Percentiles rank a stretch among this genome's conserved stretches.
Evolutionary conservation across 1,140 invertebrate genomes (phyloP).

Genomic region (Heterodera schachtii): DNA sequence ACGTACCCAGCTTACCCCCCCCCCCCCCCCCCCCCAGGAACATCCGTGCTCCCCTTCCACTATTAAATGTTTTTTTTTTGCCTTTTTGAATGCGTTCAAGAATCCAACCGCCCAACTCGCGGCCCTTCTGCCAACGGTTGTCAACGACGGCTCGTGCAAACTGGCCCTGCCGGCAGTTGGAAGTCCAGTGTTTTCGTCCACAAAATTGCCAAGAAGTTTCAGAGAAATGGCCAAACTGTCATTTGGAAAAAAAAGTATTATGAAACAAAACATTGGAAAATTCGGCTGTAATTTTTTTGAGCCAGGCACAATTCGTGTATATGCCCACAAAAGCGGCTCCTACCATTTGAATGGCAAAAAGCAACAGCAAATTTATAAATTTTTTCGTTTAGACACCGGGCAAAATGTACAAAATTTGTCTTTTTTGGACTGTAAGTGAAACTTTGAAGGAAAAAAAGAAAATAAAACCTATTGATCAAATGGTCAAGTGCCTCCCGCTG

Average conservation of each 20-base stretch:
- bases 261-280: slow-evolving; percentile 26
- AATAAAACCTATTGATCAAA: slow-evolving; percentile 75
- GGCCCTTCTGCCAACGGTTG: slow-evolving; percentile 91
- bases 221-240: slow-evolving; percentile 77
- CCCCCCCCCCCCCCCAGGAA: no score
- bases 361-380: no score
- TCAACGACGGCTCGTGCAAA: slow-evolving; percentile 93
- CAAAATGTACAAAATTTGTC: no score
- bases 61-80: slow-evolving; percentile 69
- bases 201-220: slow-evolving; percentile 78
- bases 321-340: no score
- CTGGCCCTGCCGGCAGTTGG: slow-evolving; percentile 97
- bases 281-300: no score
- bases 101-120: slow-evolving; percentile 86
- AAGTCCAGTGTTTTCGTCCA: slow-evolving; percentile 76
- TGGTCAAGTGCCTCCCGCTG: slow-evolving; percentile 84
- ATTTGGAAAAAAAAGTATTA: no score
- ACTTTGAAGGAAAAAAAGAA: background rate
- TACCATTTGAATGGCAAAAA: no score
- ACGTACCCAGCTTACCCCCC: no score
- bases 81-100: slow-evolving; percentile 85
- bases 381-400: no score
- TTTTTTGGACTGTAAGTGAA: no score
- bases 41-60: no score
- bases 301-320: no score